Percentiles rank a stretch among this genome's conserved stretches.
These are phyloP conservation scores for Callithrix jacchus DNA, from an alignment of 2,113 vertebrate species.

Conservation along the genomic window DNA sequence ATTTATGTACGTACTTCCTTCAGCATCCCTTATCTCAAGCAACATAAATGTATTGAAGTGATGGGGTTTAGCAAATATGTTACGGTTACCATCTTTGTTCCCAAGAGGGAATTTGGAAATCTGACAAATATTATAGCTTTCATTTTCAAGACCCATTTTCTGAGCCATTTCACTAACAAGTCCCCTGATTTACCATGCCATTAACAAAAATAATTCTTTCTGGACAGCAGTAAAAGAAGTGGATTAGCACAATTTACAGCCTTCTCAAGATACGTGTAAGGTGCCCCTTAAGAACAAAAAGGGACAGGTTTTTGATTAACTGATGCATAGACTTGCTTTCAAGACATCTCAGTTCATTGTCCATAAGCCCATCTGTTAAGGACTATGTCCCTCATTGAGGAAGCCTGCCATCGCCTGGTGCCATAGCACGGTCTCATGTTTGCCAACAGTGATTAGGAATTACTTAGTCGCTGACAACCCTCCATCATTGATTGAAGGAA, in stretches of 20 bases:
- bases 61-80: constrained; percentile 78
- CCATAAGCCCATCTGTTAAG: not conserved
- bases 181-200: constrained; percentile 76
- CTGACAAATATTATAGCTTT: constrained; percentile 79
- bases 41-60: constrained; percentile 74
- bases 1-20: constrained; percentile 64
- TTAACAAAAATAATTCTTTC: constrained; percentile 79
- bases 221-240: constrained; percentile 73
- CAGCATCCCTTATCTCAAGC: constrained; percentile 59
- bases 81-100: constrained; percentile 76
- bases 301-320: constrained; percentile 63
- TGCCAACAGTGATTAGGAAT: constrained; percentile 48
- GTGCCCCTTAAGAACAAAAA: constrained; percentile 53
- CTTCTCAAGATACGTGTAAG: constrained; percentile 68
- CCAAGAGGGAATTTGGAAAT: constrained; percentile 77
- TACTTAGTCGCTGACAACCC: constrained; percentile 27
- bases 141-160: constrained; percentile 78
- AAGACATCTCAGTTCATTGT: constrained; percentile 67
- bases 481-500: not conserved
- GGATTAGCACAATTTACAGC: constrained; percentile 69
- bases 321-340: constrained; percentile 69
- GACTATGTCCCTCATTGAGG: not conserved
- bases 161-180: constrained; percentile 75
- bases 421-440: not conserved
- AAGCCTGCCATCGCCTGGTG: not conserved